Conservation (phyloP, 2,797 vertebrate species). For the Lycodopsis pacificus region DNA sequence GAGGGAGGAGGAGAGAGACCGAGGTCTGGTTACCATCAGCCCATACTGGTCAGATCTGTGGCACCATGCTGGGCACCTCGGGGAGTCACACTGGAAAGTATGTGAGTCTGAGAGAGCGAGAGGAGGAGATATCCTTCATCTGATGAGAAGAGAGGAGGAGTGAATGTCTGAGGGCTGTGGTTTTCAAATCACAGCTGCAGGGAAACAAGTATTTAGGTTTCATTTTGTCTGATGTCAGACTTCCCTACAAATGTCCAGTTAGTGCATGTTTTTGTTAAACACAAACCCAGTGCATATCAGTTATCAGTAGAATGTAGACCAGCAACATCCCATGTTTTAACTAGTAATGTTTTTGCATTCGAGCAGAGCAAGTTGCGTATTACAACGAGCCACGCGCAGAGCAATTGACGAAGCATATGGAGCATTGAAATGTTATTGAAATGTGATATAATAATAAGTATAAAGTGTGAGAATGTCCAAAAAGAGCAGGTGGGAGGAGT, state of each 20-base stretch:
- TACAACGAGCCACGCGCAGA: no score
- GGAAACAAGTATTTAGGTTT: neutral
- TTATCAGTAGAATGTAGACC: neutral
- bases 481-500: neutral
- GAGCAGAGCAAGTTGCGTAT: no score
- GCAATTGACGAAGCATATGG: neutral
- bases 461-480: no score
- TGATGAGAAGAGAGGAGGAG: neutral
- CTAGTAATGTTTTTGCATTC: no score
- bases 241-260: neutral
- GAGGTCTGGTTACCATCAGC: slow-evolving; percentile 90
- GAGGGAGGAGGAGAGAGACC: slow-evolving; percentile 25
- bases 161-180: neutral
- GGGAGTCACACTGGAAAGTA: slow-evolving; percentile 81
- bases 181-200: slow-evolving; percentile 12
- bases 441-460: no score
- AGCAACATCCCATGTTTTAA: neutral
- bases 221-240: neutral
- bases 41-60: slow-evolving; percentile 79
- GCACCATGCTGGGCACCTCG: slow-evolving; percentile 86
- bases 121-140: neutral
- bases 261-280: neutral
- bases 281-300: neutral
- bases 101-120: slow-evolving; percentile 61
- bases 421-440: neutral